A percentile compares a stretch with the other conserved stretches of the same genome.
phyloP scores from a whole-genome alignment of 1,140 invertebrate genomes.

The Aphelenchoides avenae region DNA sequence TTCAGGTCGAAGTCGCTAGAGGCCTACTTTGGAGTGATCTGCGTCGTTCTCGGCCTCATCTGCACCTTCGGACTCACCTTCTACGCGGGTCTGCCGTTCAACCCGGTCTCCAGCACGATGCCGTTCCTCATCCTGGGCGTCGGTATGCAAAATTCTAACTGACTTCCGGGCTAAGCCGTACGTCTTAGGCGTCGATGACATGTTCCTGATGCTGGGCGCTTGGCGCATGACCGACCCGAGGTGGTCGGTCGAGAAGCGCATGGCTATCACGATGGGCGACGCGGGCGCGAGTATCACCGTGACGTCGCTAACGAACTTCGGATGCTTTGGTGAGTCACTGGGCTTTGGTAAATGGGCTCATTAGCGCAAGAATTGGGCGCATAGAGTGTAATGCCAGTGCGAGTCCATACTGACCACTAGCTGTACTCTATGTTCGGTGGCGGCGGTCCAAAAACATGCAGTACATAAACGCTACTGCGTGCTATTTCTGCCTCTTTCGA shows the following conservation, averaged over 20 bases:
- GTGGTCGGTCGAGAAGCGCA: conserved; percentile 53
- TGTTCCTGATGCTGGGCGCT: conserved; percentile 61
- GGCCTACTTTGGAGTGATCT: conserved; percentile 57
- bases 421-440: too few species aligned
- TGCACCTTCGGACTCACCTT: conserved; percentile 56
- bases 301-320: conserved; percentile 63
- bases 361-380: too few species aligned
- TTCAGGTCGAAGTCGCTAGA: conserved; percentile 52
- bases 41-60: conserved; percentile 51
- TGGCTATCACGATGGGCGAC: conserved; percentile 62
- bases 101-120: conserved; percentile 58
- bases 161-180: too few species aligned
- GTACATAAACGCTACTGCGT: too few species aligned
- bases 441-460: too few species aligned
- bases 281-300: conserved; percentile 63
- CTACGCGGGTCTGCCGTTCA: conserved; percentile 53
- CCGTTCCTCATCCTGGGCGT: conserved; percentile 57
- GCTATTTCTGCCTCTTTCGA: too few species aligned
- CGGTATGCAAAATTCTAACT: conserved; percentile 35
- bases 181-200: conserved; percentile 62
- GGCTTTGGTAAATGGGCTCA: too few species aligned
- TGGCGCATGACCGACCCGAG: conserved; percentile 60
- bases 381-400: too few species aligned
- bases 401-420: too few species aligned
- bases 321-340: conserved; percentile 58